Percentiles rank a stretch among this genome's conserved stretches.
These are phyloP conservation scores for Cromileptes altivelis DNA, from an alignment of 2,113 vertebrate genomes.

Conservation along the genomic window DNA sequence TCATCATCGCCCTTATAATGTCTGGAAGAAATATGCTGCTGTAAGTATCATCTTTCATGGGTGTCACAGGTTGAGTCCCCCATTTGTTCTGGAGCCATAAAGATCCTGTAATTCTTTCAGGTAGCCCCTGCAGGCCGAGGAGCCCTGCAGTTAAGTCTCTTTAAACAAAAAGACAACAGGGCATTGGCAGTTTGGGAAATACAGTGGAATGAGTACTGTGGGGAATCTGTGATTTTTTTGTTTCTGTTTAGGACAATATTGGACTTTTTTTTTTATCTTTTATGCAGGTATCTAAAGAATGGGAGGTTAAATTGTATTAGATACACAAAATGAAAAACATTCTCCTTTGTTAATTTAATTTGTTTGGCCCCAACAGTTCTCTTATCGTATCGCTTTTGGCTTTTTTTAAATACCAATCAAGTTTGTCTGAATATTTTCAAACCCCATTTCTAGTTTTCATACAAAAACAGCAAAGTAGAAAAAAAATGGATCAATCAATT, in stretches of 20 bases:
- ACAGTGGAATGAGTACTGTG: neutral
- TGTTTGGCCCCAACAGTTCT: neutral
- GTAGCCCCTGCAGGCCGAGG: slow-evolving; percentile 39
- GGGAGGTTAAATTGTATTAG: neutral
- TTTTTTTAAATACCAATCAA: neutral
- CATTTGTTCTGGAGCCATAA: slow-evolving; percentile 81
- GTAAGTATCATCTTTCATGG: slow-evolving; percentile 81
- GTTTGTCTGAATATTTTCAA: slow-evolving; percentile 20
- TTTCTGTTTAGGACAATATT: neutral
- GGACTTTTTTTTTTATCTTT: neutral
- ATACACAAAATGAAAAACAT: neutral
- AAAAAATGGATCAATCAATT: neutral
- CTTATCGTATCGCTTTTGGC: too few relatives aligned
- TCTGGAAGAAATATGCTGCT: slow-evolving; percentile 81
- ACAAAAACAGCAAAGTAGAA: neutral
- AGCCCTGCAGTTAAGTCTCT: slow-evolving; percentile 53
- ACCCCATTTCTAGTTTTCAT: slow-evolving; percentile 9
- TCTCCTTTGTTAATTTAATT: neutral
- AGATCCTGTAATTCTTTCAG: slow-evolving; percentile 74
- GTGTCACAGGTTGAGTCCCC: slow-evolving; percentile 74
- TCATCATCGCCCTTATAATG: slow-evolving; percentile 83
- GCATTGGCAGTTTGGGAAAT: neutral
- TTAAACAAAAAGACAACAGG: slow-evolving; percentile 50
- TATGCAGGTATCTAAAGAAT: neutral
- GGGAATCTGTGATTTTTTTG: neutral